Percentiles rank a stretch among this genome's conserved stretches.
Conservation (phyloP, 1,140 invertebrate genomes). For the Trichonephila clavipes region DNA sequence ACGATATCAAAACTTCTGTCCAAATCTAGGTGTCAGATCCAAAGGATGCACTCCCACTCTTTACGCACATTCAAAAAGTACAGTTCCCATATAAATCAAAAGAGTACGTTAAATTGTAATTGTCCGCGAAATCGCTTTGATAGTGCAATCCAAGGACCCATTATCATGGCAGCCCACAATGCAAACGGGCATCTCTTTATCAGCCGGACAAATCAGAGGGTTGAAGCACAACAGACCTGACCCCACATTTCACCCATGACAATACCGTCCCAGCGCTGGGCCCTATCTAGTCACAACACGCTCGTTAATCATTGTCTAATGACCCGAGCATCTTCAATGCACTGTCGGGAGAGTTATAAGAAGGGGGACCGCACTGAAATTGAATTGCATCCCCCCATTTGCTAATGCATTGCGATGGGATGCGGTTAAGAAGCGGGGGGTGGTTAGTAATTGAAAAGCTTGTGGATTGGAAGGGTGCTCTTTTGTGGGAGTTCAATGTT, state of each 20-base stretch:
- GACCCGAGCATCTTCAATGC: slow-evolving; percentile 68
- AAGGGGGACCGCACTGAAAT: neutral
- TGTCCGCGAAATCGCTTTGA: neutral
- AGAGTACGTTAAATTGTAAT: slow-evolving; percentile 9
- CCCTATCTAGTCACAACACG: slow-evolving; percentile 57
- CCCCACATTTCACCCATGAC: slow-evolving; percentile 71
- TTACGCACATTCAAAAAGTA: too few species aligned
- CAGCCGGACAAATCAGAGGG: neutral
- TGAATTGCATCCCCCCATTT: neutral
- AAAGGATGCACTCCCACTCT: too few species aligned
- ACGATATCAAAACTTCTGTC: too few species aligned
- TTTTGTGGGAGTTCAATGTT: neutral
- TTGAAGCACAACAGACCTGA: slow-evolving; percentile 71
- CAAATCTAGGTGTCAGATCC: too few species aligned
- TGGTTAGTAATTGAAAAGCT: neutral
- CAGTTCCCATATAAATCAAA: neutral
- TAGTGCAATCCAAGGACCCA: neutral
- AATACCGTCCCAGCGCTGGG: slow-evolving; percentile 23
- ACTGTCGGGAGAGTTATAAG: slow-evolving; percentile 2
- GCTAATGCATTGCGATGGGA: neutral
- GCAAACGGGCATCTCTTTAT: neutral
- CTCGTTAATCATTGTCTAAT: slow-evolving; percentile 75
- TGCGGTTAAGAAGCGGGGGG: neutral
- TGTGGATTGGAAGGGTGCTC: neutral
- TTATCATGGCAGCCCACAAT: too few species aligned